Conservation (phyloP, 2,113 vertebrate species). For the Cyanistes caeruleus region DNA sequence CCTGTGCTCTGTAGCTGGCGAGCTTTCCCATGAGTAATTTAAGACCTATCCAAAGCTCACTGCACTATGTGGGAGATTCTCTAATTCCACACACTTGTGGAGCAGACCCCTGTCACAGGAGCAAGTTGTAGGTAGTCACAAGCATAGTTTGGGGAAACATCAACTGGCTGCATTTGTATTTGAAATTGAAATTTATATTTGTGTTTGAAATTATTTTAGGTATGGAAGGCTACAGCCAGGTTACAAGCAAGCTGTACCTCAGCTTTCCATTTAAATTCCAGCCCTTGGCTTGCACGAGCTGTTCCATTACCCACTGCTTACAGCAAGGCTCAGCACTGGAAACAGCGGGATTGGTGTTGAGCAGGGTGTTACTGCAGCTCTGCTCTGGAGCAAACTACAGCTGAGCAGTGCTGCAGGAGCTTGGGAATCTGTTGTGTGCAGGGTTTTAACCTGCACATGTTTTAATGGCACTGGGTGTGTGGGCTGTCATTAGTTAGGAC, state of each 20-base stretch:
- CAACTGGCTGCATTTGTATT: background rate
- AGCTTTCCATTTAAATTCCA: background rate
- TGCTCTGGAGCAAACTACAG: background rate
- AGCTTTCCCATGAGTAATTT: background rate
- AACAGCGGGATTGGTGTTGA: background rate
- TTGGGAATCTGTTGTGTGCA: background rate
- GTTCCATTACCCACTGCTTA: background rate
- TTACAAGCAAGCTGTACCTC: background rate
- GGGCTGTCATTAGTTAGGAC: background rate
- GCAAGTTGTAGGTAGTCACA: background rate
- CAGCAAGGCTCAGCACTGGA: accelerated
- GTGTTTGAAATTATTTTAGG: background rate
- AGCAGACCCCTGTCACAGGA: background rate
- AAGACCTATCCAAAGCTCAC: background rate
- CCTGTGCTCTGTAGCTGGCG: background rate
- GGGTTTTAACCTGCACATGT: background rate
- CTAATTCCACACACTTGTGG: background rate
- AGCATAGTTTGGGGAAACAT: background rate
- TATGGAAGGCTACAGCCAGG: background rate
- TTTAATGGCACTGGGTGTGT: background rate
- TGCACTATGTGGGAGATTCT: background rate
- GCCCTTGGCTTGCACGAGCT: background rate
- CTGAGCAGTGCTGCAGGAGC: background rate
- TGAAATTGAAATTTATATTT: background rate
- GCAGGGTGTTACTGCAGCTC: background rate